Conservation (phyloP, 2,888 invertebrate species). For the Meteorus cinctellus region DNA sequence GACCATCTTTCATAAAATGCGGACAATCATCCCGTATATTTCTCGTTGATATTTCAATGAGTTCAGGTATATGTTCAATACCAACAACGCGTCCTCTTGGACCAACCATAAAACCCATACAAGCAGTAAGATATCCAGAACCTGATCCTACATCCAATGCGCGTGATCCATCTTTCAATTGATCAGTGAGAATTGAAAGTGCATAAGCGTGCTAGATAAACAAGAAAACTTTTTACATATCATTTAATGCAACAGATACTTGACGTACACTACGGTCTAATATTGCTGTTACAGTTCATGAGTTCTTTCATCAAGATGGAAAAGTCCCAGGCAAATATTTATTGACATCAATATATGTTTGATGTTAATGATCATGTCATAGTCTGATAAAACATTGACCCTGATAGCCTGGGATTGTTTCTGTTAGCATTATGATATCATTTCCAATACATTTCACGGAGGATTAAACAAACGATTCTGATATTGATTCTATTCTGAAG, state of each 20-base stretch:
- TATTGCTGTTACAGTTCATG: constrained; percentile 3
- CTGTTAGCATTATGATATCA: constrained; percentile 36
- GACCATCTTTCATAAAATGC: constrained; percentile 62
- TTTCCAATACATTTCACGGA: background rate
- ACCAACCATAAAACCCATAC: constrained; percentile 77
- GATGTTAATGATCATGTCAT: constrained; percentile 45
- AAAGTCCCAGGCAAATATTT: constrained; percentile 49
- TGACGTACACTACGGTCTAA: background rate
- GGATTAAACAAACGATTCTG: background rate
- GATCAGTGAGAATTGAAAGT: constrained; percentile 86
- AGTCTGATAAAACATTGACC: constrained; percentile 53
- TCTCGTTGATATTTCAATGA: constrained; percentile 74
- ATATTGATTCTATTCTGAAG: background rate
- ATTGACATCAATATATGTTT: constrained; percentile 45
- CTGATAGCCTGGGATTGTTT: constrained; percentile 55
- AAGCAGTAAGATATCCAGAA: constrained; percentile 77
- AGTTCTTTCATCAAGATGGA: constrained; percentile 37
- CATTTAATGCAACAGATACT: no score
- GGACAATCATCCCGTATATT: constrained; percentile 73
- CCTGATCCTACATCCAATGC: constrained; percentile 78
- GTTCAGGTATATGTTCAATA: constrained; percentile 76
- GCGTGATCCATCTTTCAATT: constrained; percentile 76
- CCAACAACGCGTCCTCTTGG: constrained; percentile 74
- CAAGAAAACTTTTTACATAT: constrained; percentile 16
- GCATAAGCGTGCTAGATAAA: constrained; percentile 90